Base-by-base conservation (phyloP, 2,113 vertebrate species). In the Monarcha castaneiventris region DNA sequence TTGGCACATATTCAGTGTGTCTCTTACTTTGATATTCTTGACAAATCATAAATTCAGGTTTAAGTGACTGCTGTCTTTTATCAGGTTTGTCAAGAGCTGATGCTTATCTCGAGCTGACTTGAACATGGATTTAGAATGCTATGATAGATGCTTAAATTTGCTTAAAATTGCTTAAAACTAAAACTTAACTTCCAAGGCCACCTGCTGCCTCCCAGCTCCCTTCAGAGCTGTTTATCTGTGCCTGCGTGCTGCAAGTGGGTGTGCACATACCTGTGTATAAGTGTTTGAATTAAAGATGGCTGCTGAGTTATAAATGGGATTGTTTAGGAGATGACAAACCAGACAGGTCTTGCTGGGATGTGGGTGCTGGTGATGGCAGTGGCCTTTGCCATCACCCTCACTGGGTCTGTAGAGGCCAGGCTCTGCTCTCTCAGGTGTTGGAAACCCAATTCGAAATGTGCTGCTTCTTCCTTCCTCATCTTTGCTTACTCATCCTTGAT, bases 341-440 rank as follows among this genome's bases (percentile, higher is more conserved):
- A 63, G 52, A 43, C 30, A 8, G 27, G 3, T 46, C 55, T 67
- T 5, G 3, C 35, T 49, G 39, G 7, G 8, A 3, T 56, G 30
- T 2, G 1, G 17, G 11, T 56, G 11, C 61, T 15, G 12, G 21
- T 68, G 41, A 3, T 73, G 43, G 23, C 1, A 13, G 13, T 37
- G 43, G 26, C 59, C 19, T 30, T 51, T 4, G 10, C 17, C 1
- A 0, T 73, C 0, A 0, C 37, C 6, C 6, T 78, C 6, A 5
- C 6, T 21, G 48, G 6, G 4, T 25, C 26, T 84, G 5, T 21
- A 44, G 9, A 29, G 14, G 4, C 16, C 23, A 39, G 59, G 21
- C 21, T 91, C 27, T 68, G 26, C 0, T 3, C 43, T 78, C 25
- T 55, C 4, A 20, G 13, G 9, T 48, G 9, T 8, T 78, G 52